Base-by-base conservation (phyloP, 2,888 invertebrate genomes). In the Protodeltote pygarga region DNA sequence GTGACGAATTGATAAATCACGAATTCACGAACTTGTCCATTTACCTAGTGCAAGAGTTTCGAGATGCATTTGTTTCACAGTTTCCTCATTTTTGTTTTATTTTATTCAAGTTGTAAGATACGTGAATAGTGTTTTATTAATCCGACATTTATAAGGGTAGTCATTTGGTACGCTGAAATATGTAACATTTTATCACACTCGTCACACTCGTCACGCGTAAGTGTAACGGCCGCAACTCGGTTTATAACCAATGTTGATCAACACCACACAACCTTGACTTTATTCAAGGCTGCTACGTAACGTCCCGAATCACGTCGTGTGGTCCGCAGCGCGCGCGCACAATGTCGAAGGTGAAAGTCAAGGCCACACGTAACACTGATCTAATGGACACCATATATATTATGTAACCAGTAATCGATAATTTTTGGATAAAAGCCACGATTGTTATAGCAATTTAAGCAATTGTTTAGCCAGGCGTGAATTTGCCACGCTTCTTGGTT, bases 331-430 rank as follows among this genome's bases (percentile, higher is more conserved):
- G 32, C 55, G 27, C 44, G 21, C 46, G 44, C 54, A 46, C 69
- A 75, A 76, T 76, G 76, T 67, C 73, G 77, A 78, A 81, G 82
- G 82, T 81, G 81, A 85, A 84, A 85, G 85, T 85, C 84, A 84
- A 85, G 84, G 83, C 41, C 65, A 62, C 66, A 65, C 66, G 74
- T 75, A 70, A 66, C 50, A 33, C 63, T 58, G 58, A 58, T 75
- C 63, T 74, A 73, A 72, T 71, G 46, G 61, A 46, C 65, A 65
- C 55, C 74, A 76, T 74, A 71, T 65, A 14, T 25, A 61, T 79
- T 80, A 79, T 74, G 64, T 77, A 79, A 79, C 38, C 52, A 37
- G 21, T 46, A 46, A 66, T 65, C 34, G 35, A 61, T 46, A 25
- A 42, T 58, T 59, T 47, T 52, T 52, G 19, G 44, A 59, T 53